Evolutionary conservation across 2,797 vertebrate genomes (phyloP), one percentile per base, ranked within the genome.

Genomic region (Coilia nasus): DNA sequence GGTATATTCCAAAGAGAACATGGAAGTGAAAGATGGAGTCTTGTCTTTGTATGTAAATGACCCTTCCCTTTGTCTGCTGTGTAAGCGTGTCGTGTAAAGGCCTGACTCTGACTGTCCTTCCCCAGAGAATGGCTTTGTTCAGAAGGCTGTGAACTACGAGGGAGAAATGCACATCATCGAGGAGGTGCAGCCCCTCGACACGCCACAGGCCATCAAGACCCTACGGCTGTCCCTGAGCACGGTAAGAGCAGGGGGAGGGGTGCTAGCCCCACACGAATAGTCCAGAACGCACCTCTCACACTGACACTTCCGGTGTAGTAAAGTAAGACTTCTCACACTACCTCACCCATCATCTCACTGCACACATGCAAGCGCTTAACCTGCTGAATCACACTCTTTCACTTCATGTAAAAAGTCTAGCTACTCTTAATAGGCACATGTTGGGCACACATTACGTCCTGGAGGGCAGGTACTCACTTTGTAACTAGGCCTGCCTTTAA

Each of bases 91-190:
- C 14, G 25, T 31, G 15, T 15, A 71, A 35, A 35, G 3, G 28
- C 67, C 12, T 78, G 31, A 19, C 31, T 35, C 6, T 71, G 23
- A 14, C 6, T 75, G 28, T 78, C 71, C 35, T n/a, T 17, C 35
- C 81, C 67, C 84, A 97, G 96, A 95, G 87, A 95, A 95, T 0
- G 96, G 96, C 54, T 96, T 90, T 84, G 82, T 97, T 87, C 95
- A 96, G 90, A 96, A 97, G 86, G 95, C 95, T 15, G 93, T 97
- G 41, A 95, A 91, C 84, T 95, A 95, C 1, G 90, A 46, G 0
- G 93, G 94, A 81, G 94, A 96, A 85, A 95, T 95, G 92, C 93
- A 96, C 89, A 93, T 95, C 87, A 95, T 96, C 60, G 96, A 96
- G 84, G 95, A 96, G 91, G 88, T 96, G 57, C 95, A 96, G 86